Base-by-base conservation (phyloP, 2,888 invertebrate genomes). In the Sinohyriopsis cumingii region DNA sequence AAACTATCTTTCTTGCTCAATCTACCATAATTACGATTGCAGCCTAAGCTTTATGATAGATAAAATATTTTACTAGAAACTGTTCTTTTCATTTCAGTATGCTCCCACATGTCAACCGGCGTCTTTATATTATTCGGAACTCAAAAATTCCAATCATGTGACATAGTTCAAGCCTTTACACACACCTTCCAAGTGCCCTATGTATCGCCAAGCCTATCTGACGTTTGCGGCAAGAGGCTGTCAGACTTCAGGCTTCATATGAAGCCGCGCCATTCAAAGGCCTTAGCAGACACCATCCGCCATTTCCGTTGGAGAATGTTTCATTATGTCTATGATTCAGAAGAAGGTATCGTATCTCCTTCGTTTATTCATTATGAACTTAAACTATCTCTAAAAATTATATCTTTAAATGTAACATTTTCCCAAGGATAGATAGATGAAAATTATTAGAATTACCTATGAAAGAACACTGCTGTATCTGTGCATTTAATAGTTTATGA, bases 161-260 rank as follows among this genome's bases (percentile, higher is more conserved):
- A 80, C 69, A 84, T 85, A 28, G 79, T 86, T 15, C 77, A 82
- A 68, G 78, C 86, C 1, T 81, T 82, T 63, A 80, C 84, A 18
- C 72, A 75, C 62, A 84, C 80, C 24, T 86, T 86, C 67, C 85
- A 84, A 69, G 82, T 86, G 79, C 87, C 87, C 9, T 87, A 81
- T 69, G 72, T 87, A 24, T 83, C 86, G 0, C 78, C 83, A 0
- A 83, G 84, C 28, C 77, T 81, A 18, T 74, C 82, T 0, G 76
- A 76, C n/a, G 71, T 73, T 19, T 71, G 73, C 9, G 59, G 66
- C 7, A 59, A 75, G 1, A 63, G 68, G 12, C 67, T 67, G 3
- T 71, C 77, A 55, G 93, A 84, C 95, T 98, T 20, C 92, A 97
- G 60, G 94, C 94, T 89, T 95, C 96, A 91, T 96, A 96, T 24